phyloP scores from a whole-genome alignment of 2,797 vertebrate species.

The Neosilurus mollespiculum region DNA sequence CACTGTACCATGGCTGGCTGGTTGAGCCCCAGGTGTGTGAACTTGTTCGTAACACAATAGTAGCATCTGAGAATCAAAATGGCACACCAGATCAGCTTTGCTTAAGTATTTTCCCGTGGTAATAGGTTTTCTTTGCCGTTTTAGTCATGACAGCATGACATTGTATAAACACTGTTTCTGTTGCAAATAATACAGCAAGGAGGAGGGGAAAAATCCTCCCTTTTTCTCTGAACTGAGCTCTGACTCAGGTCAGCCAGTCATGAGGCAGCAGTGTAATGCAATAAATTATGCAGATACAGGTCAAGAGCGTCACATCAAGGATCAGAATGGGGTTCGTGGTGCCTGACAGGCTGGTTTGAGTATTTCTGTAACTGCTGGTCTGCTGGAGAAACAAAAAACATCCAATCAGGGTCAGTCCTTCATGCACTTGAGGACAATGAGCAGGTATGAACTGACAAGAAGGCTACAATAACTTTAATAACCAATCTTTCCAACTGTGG shows the following conservation, averaged over 20 bases:
- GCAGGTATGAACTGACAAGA: background rate
- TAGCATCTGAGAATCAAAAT: conserved; percentile 1
- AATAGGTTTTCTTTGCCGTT: background rate
- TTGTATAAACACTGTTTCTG: background rate
- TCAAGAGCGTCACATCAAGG: background rate
- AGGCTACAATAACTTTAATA: background rate
- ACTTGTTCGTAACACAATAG: background rate
- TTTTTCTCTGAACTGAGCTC: background rate
- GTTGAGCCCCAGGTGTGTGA: conserved; percentile 93
- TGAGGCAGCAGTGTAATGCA: background rate
- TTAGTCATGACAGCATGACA: background rate
- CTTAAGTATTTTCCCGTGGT: background rate
- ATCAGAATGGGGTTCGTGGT: background rate
- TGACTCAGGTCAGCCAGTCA: background rate
- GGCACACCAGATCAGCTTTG: background rate
- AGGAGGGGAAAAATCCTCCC: background rate
- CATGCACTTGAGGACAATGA: background rate
- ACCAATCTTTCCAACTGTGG: background rate
- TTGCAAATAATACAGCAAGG: background rate
- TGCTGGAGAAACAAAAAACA: background rate
- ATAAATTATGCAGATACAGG: background rate
- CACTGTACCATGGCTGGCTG: conserved; percentile 97
- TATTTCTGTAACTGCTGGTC: background rate
- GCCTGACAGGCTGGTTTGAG: background rate
- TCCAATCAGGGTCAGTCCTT: background rate